Conservation (phyloP, 2,888 invertebrate genomes). For the Steinernema hermaphroditum region DNA sequence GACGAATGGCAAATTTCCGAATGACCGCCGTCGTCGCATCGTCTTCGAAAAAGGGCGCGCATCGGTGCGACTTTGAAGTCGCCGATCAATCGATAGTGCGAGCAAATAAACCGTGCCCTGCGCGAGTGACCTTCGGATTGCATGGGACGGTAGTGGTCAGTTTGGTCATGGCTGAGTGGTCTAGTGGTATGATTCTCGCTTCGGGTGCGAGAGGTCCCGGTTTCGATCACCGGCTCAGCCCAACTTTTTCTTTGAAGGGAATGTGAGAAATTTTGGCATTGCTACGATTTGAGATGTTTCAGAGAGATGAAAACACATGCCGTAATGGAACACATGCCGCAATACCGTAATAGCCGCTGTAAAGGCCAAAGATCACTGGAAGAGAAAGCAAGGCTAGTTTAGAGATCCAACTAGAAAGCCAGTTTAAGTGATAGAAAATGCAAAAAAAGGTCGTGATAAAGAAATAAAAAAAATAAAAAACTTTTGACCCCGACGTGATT, state of each 20-base stretch:
- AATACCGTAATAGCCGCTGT: too few relatives aligned
- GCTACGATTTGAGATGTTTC: too few relatives aligned
- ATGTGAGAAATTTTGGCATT: too few relatives aligned
- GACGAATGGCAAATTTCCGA: neutral
- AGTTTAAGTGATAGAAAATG: too few relatives aligned
- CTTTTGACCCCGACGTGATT: too few relatives aligned
- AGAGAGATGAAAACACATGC: too few relatives aligned
- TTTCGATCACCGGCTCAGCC: conserved; percentile 54
- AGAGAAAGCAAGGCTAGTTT: too few relatives aligned
- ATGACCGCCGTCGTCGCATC: neutral
- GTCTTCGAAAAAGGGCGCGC: conserved; percentile 15
- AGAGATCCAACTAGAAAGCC: too few relatives aligned
- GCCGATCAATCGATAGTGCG: conserved; percentile 23
- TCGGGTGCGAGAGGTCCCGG: conserved; percentile 67
- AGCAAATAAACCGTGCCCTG: neutral
- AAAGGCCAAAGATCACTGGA: too few relatives aligned
- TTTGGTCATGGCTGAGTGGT: conserved; percentile 37
- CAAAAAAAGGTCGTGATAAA: too few relatives aligned
- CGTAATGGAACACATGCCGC: too few relatives aligned
- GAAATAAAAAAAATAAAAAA: too few relatives aligned
- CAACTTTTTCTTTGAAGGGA: conserved; percentile 14
- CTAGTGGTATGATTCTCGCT: conserved; percentile 64
- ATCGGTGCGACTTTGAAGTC: neutral
- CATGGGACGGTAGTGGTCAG: neutral
- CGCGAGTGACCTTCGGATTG: neutral